Base-by-base conservation (phyloP, 2,888 invertebrate species). In the Pterobdella sp. region DNA sequence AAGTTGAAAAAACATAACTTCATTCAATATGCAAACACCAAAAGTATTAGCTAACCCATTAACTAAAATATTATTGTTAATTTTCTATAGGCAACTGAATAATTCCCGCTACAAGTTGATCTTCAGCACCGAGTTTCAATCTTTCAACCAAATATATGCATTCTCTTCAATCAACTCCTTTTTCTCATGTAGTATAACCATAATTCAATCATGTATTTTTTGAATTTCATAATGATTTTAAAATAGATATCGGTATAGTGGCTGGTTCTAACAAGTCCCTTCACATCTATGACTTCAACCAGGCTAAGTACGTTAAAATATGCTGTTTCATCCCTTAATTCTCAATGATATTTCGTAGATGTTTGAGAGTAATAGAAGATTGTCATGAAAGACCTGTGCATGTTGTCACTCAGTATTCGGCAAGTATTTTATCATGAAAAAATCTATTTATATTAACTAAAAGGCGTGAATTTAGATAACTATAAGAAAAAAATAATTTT, bases 141-240 rank as follows among this genome's bases (percentile, higher is more conserved):
- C 79, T 37, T 78, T 78, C 56, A 80, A 81, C 68, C 76, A 76
- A 29, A 78, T 83, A 29, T 81, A 82, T 2, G 79, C 81, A 22
- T 75, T 82, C 69, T 78, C 81, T 2, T 81, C 82, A 31, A 78
- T 82, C 52, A 83, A 83, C 76, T 76, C 77, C 7, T 83, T 83
- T 75, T 78, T 80, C 73, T 83, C 83, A 26, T 81, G 82, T 82
- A 70, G 56, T 31, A 4, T 52, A 18, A 3, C 32, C 32, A 7
- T 14, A 14, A 10, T 7, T 64, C 64, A 26, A 4, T 7, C 29
- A 10, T 34, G 10, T 29, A 29, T 14, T 14, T 14, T 34, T 67
- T 32, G 10, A 67, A 31, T 29, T n/a, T n/a, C 7, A 36, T n/a
- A 29, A 67, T 36, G 56, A 60, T 22, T 56, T 31, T 42, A 42